Evolutionary conservation across 2,888 invertebrate genomes (phyloP).

Genomic region (Lasioglossum lativentre): DNA sequence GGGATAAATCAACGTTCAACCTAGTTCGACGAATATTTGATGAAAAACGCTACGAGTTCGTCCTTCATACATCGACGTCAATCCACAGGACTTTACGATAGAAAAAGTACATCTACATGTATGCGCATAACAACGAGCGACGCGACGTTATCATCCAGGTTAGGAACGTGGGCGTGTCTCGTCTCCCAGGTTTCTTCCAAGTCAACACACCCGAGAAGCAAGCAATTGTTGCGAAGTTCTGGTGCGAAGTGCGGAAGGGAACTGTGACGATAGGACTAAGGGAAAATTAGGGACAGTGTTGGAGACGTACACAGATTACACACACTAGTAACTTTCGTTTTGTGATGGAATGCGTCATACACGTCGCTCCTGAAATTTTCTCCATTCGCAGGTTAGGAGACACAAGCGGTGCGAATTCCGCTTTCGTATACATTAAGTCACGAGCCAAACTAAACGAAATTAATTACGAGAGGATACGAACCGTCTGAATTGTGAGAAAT

Average conservation of each 20-base stretch:
- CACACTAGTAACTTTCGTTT: conserved; percentile 33
- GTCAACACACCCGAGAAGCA: conserved; percentile 44
- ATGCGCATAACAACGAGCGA: conserved; percentile 56
- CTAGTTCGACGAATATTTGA: conserved; percentile 47
- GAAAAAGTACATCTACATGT: conserved; percentile 43
- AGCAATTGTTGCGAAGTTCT: conserved; percentile 58
- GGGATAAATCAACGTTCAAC: conserved; percentile 51
- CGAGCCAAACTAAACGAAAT: conserved; percentile 59
- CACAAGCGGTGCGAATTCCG: conserved; percentile 62
- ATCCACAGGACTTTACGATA: conserved; percentile 62
- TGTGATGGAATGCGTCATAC: conserved; percentile 39
- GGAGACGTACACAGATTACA: conserved; percentile 26
- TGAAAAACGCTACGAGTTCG: conserved; percentile 65
- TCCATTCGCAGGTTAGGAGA: conserved; percentile 56
- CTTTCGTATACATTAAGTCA: conserved; percentile 58
- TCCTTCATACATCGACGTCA: conserved; percentile 69
- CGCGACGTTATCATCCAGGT: conserved; percentile 43
- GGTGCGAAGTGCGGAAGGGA: conserved; percentile 41
- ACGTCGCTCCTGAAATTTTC: conserved; percentile 59
- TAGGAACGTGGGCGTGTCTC: conserved; percentile 38
- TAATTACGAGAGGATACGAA: conserved; percentile 56
- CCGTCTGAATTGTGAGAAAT: conserved; percentile 46
- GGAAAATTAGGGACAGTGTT: conserved; percentile 39
- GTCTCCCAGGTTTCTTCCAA: conserved; percentile 53
- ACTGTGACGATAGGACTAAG: conserved; percentile 41